These are phyloP conservation scores for Hapalemur alaotrensis DNA, from an alignment of 2,797 vertebrate genomes.

Conservation along the genomic window DNA sequence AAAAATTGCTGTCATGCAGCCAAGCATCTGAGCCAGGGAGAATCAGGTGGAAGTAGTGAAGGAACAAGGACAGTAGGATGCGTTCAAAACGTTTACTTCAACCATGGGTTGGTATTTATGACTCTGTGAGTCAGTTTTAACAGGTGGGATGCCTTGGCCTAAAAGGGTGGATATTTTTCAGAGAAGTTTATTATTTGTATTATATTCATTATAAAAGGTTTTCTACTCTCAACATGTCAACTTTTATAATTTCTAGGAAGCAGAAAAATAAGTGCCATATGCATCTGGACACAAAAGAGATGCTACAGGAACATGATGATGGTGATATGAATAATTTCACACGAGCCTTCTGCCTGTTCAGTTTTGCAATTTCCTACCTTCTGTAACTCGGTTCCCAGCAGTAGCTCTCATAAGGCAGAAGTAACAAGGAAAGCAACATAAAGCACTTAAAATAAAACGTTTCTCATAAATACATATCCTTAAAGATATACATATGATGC, in stretches of 20 bases:
- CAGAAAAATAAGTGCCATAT: neutral
- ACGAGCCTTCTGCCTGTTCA: neutral
- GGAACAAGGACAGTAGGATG: neutral
- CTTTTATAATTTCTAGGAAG: slow-evolving; percentile 1
- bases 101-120: neutral
- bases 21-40: neutral
- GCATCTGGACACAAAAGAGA: neutral
- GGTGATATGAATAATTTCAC: neutral
- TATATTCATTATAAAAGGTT: neutral
- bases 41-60: neutral
- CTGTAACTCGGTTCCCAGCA: slow-evolving; percentile 27
- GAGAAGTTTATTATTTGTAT: neutral
- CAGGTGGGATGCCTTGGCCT: neutral
- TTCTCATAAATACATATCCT: neutral
- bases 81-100: neutral
- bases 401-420: slow-evolving; percentile 14
- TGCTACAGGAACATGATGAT: neutral
- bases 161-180: neutral
- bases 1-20: neutral
- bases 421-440: slow-evolving; percentile 1
- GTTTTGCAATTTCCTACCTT: neutral
- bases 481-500: neutral
- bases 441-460: slow-evolving; percentile 11
- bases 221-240: neutral
- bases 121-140: neutral